phyloP scores from a whole-genome alignment of 2,888 invertebrate genomes.

The Lysandra coridon region DNA sequence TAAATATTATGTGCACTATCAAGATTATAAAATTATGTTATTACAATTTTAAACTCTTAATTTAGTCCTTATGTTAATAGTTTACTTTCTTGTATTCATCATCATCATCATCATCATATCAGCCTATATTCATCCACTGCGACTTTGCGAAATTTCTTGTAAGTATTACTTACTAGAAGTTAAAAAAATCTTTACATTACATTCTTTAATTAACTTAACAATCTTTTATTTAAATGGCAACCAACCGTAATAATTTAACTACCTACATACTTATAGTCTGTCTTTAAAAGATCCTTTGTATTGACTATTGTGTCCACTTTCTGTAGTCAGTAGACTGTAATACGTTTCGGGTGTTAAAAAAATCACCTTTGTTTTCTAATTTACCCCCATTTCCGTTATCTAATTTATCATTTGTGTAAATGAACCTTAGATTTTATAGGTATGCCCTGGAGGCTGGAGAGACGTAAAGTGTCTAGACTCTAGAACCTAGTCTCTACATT shows the following conservation, averaged over 20 bases:
- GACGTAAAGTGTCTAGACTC: not conserved
- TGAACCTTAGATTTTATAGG: no score
- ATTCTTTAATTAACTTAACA: slow-evolving; percentile 9
- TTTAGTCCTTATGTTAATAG: no score
- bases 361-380: not conserved
- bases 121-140: no score
- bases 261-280: not conserved
- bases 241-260: slow-evolving; percentile 16
- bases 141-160: not conserved
- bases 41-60: no score
- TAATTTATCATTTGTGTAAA: no score
- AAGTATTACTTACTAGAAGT: slow-evolving; percentile 4
- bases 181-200: not conserved
- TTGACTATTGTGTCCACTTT: not conserved
- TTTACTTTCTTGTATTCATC: no score
- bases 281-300: not conserved
- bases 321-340: not conserved
- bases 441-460: not conserved
- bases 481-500: not conserved
- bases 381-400: not conserved
- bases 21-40: no score
- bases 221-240: slow-evolving; percentile 20
- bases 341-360: not conserved
- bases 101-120: no score
- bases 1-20: no score